phyloP scores from a whole-genome alignment of 2,888 invertebrate genomes.

The Pantelozetes paolii region DNA sequence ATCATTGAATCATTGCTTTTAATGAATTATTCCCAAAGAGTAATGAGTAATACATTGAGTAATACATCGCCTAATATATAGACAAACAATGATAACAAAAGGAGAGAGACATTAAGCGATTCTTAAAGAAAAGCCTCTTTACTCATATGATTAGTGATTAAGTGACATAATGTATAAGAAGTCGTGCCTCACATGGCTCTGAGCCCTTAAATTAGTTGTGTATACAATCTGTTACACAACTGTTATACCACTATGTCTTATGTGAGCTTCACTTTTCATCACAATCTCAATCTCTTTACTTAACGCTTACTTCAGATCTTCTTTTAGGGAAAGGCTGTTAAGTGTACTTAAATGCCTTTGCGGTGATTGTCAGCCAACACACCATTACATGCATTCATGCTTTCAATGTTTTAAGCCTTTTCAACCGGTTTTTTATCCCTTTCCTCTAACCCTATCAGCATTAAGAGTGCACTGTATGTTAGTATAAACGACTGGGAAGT shows the following conservation, averaged over 20 bases:
- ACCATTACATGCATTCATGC: constrained; percentile 30
- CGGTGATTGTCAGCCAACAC: constrained; percentile 34
- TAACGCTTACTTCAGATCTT: constrained; percentile 31
- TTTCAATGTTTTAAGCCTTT: constrained; percentile 29
- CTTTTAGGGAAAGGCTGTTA: constrained; percentile 28
- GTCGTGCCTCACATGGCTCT: constrained; percentile 13
- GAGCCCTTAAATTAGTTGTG: constrained; percentile 32
- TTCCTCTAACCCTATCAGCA: constrained; percentile 26
- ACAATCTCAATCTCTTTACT: constrained; percentile 4
- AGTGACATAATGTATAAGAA: constrained; percentile 21
- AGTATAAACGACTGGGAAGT: constrained; percentile 35
- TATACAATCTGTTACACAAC: constrained; percentile 19
- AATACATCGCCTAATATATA: too few relatives aligned
- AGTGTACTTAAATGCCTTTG: constrained; percentile 34
- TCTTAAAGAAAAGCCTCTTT: constrained; percentile 34
- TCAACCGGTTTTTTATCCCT: constrained; percentile 28
- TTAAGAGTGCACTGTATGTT: constrained; percentile 11
- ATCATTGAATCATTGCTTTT: constrained; percentile 30
- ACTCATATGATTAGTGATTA: constrained; percentile 14
- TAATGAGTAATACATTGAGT: neutral
- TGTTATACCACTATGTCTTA: neutral
- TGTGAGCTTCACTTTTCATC: neutral
- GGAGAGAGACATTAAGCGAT: constrained; percentile 17
- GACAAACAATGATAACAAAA: neutral
- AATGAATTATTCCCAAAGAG: constrained; percentile 32